Conservation (phyloP, 2,797 vertebrate genomes). For the Falco novaeseelandiae region DNA sequence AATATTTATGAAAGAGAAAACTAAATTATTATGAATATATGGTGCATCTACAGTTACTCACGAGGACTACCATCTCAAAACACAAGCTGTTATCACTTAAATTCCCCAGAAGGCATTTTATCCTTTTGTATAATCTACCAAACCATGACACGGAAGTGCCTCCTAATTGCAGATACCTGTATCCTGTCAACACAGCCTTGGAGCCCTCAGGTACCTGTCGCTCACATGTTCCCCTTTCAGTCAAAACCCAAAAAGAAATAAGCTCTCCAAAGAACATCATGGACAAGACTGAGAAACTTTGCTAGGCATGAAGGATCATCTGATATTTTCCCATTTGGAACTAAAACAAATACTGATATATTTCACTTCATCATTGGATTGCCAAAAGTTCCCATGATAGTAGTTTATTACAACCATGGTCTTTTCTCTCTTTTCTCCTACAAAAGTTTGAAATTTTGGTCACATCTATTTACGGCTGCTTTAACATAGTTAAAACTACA, state of each 20-base stretch:
- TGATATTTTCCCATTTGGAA: neutral
- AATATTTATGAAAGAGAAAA: neutral
- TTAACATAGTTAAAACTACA: neutral
- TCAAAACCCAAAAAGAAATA: neutral
- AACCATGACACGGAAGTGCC: neutral
- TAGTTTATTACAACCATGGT: neutral
- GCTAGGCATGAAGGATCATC: neutral
- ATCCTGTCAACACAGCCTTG: neutral
- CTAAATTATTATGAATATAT: neutral
- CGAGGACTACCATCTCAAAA: neutral
- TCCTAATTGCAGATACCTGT: neutral
- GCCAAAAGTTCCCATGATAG: neutral
- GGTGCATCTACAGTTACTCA: neutral
- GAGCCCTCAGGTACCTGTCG: neutral
- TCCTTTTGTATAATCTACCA: neutral
- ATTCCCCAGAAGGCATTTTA: accelerated
- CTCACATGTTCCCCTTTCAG: neutral
- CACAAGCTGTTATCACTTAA: neutral
- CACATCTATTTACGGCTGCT: neutral
- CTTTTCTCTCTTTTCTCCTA: neutral
- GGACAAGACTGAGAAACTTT: neutral
- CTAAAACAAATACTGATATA: neutral
- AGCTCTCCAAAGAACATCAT: neutral
- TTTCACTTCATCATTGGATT: neutral
- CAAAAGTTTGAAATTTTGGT: neutral